phyloP scores from a whole-genome alignment of 92 coral and sea anemone species.

The Nematostella vectensis region DNA sequence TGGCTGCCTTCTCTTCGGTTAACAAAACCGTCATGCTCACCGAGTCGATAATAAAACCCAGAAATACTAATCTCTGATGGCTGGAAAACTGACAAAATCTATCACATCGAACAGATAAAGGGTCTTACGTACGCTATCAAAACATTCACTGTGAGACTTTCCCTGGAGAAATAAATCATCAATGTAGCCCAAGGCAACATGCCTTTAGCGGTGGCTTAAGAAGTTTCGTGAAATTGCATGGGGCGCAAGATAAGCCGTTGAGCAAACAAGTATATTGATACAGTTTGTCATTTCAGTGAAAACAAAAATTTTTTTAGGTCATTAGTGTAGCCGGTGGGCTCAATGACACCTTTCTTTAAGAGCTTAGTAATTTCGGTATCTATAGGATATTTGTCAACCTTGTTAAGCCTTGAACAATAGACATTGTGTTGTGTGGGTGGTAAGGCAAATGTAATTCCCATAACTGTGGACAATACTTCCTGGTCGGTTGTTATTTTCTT shows the following conservation, averaged over 20 bases:
- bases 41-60: conserved; percentile 20
- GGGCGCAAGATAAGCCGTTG: conserved; percentile 31
- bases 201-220: conserved; percentile 26
- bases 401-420: background rate
- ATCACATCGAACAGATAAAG: conserved; percentile 4
- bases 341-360: background rate
- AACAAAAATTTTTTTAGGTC: background rate
- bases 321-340: background rate
- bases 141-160: conserved; percentile 5
- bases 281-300: background rate
- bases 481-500: background rate
- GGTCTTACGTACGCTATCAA: conserved; percentile 7
- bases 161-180: conserved; percentile 19
- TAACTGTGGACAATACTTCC: background rate
- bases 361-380: background rate
- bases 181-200: conserved; percentile 21
- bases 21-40: conserved; percentile 10
- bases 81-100: background rate
- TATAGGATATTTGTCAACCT: background rate
- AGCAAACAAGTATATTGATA: background rate
- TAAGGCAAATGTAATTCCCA: background rate
- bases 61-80: conserved; percentile 10
- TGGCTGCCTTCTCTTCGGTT: conserved; percentile 2
- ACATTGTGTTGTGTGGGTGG: background rate
- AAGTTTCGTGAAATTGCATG: conserved; percentile 28